Base-by-base conservation (phyloP, 2,888 invertebrate species). In the Drosophila vallismaia region DNA sequence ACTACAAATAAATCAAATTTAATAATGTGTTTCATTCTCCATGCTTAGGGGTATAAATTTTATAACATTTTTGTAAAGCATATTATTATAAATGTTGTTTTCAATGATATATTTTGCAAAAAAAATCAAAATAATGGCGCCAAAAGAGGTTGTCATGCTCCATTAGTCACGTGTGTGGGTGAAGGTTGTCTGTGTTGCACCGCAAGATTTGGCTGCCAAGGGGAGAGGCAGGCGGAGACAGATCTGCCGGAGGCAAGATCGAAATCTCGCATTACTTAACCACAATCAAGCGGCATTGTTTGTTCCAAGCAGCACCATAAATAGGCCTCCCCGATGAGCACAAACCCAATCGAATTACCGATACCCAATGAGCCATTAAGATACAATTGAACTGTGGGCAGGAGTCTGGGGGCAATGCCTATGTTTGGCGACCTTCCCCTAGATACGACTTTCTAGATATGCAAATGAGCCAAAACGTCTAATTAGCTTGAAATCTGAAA, bases 131-230 rank as follows among this genome's bases (percentile, higher is more conserved):
- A 36, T 29, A 24, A 42, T 24, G n/a, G 44, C 28, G 46, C 42
- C 48, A 45, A 51, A 29, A 12, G 29, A 31, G 19, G 29, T 74
- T 71, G 76, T 72, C 74, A 85, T 68, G 82, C 86, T 74, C 58
- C 78, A 85, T 74, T 76, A 68, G 79, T 36, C 77, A 55, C 52
- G 60, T 73, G 82, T 75, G 82, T 85, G 86, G 82, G 86, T 85
- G 82, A 82, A 82, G 82, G 82, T 69, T 79, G 74, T 74, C 58
- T 71, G 40, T 77, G 51, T 69, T 66, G 54, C 51, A 78, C 69
- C 75, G 49, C 77, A 67, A 52, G 8, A 9, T 12, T 33, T 26
- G 12, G 31, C 3, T 24, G 40, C 40, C 50, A 68, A 45, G 31
- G 38, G 45, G 10, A 29, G 40, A 19, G 28, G 12, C 10, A 7